These are phyloP conservation scores for Bradypodion ventrale DNA, from an alignment of 2,797 vertebrate genomes.

Conservation along the genomic window DNA sequence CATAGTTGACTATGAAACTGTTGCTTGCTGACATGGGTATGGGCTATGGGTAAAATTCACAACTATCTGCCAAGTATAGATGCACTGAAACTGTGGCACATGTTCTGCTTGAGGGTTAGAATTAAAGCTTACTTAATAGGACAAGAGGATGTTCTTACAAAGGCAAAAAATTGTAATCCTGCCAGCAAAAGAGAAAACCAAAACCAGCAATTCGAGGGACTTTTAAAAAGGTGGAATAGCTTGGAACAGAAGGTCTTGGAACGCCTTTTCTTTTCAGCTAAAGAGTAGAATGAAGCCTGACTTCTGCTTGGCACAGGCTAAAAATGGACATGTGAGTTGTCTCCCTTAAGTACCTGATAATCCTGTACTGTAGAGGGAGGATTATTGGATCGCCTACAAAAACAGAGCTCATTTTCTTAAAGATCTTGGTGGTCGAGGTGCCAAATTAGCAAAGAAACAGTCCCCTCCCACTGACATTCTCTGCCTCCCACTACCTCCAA, in stretches of 20 bases:
- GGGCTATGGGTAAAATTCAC: neutral
- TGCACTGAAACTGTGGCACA: neutral
- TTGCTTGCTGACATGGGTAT: neutral
- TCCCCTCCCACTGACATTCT: constrained; percentile 14
- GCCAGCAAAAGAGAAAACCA: constrained; percentile 7
- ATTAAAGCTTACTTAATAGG: neutral
- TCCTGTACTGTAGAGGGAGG: constrained; percentile 73
- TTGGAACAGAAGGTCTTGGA: constrained; percentile 47
- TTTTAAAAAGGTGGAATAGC: constrained; percentile 56
- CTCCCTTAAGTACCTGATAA: constrained; percentile 76
- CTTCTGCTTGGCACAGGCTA: constrained; percentile 68
- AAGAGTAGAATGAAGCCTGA: constrained; percentile 61
- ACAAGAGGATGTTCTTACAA: no score
- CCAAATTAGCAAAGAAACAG: constrained; percentile 58
- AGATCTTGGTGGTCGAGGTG: constrained; percentile 60
- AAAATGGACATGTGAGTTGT: constrained; percentile 75
- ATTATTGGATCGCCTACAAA: constrained; percentile 73
- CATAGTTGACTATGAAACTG: neutral
- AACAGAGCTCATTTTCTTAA: constrained; percentile 73
- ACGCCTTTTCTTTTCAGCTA: constrained; percentile 60
- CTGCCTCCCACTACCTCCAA: neutral
- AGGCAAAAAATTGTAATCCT: neutral
- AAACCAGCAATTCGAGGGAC: constrained; percentile 24
- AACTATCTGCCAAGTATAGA: neutral
- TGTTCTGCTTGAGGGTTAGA: neutral